Percentiles rank a stretch among this genome's conserved stretches.
Conservation (phyloP, 2,113 vertebrate genomes). For the Hyaena hyaena region DNA sequence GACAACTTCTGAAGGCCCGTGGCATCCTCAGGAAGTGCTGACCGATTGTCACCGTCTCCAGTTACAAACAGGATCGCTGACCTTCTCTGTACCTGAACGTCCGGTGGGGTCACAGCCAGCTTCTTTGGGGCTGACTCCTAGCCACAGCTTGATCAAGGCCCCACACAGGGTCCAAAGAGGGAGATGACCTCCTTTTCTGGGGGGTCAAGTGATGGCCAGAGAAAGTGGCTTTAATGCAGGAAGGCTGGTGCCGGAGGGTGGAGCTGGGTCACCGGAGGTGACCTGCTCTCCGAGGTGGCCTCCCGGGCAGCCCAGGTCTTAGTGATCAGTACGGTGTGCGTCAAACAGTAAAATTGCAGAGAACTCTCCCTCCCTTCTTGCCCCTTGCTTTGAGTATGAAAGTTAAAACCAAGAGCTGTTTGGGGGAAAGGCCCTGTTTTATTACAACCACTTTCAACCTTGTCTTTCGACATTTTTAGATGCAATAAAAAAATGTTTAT, state of each 20-base stretch:
- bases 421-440: too few relatives aligned
- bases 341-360: background rate
- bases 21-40: background rate
- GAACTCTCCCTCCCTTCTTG: background rate
- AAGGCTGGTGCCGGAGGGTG: background rate
- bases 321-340: background rate
- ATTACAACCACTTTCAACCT: too few relatives aligned
- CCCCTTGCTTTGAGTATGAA: background rate
- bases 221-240: background rate
- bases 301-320: accelerated
- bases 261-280: too few relatives aligned
- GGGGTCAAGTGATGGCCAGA: background rate
- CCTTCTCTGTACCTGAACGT: background rate
- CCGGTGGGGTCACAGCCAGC: background rate
- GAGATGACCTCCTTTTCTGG: background rate
- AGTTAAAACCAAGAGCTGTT: background rate
- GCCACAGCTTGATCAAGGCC: background rate
- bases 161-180: background rate
- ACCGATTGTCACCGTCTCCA: background rate
- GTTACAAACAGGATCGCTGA: background rate
- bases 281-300: background rate
- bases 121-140: background rate
- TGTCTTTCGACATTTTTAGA: too few relatives aligned
- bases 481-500: too few relatives aligned
- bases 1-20: background rate